Evolutionary conservation across 2,888 invertebrate species (phyloP), one percentile per base, ranked within the genome.

Genomic region (Drosophila yooni): DNA sequence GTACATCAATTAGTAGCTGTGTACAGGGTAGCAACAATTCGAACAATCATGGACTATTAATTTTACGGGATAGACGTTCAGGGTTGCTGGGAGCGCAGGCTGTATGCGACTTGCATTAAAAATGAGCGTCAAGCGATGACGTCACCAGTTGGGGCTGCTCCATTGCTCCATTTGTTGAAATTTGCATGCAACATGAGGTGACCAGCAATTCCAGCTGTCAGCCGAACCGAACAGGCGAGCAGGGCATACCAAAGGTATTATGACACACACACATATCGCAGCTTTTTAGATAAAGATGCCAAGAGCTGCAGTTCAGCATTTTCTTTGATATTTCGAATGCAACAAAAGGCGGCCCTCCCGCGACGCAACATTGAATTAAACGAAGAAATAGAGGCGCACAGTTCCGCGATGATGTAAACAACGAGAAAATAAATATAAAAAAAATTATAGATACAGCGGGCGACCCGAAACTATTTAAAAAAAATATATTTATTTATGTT

Each of bases 381-480:
- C 34, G 62, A 27, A 38, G 46, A 46, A 46, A 48, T 52, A 56
- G 61, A 33, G 58, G 33, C 69, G 53, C 64, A 38, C 76, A 87
- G 84, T 89, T 84, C 88, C 84, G 88, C 83, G 85, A 88, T 87
- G 87, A 87, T 87, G 87, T 86, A 87, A 87, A 86, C 86, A 77
- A 62, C 73, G 50, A 75, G 80, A 88, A 72, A 62, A 61, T 40
- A 15, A 25, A 31, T 6, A 50, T 8, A 25, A 2, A 57, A 70
- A 67, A 59, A 76, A 54, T 70, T 63, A 57, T 46, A 64, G 52
- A 70, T 76, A 73, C 76, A 88, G 68, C 68, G 60, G 56, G 57
- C 79, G 82, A 76, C 73, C 85, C 71, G 71, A 88, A 80, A 80
- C 71, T 88, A 83, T 72, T 81, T 81, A 36, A 81, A 76, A 81